These are phyloP conservation scores for Chascanopsetta lugubris DNA, from an alignment of 2,113 vertebrate genomes.

Conservation along the genomic window DNA sequence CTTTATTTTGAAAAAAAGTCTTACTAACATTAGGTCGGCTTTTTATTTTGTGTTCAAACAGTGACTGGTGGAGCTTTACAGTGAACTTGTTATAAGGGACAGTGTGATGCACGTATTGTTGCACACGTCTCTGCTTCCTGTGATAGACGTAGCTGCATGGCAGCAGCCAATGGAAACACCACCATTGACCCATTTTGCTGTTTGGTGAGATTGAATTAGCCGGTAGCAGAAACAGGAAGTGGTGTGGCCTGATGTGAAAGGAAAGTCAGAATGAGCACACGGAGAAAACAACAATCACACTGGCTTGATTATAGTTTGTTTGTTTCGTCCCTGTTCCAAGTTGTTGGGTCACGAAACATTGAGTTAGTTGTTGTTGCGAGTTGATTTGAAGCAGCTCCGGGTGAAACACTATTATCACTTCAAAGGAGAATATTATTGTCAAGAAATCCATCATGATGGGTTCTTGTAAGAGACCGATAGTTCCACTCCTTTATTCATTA, in stretches of 20 bases:
- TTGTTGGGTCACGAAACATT: constrained; percentile 3
- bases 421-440: no score
- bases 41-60: neutral
- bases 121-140: constrained; percentile 14
- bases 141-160: constrained; percentile 13
- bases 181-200: constrained; percentile 19
- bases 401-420: no score
- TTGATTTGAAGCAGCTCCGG: no score
- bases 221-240: constrained; percentile 38
- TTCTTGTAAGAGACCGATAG: no score
- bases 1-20: no score
- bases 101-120: neutral
- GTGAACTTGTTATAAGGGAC: neutral
- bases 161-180: constrained; percentile 26
- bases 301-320: neutral
- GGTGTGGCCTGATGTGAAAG: neutral
- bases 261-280: constrained; percentile 10
- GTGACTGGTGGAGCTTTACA: neutral
- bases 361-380: no score
- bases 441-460: no score
- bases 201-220: constrained; percentile 1
- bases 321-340: neutral
- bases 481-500: no score
- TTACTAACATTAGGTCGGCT: no score
- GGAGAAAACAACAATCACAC: neutral